Base-by-base conservation (phyloP, 2,113 vertebrate species). In the Cyrtonyx montezumae region DNA sequence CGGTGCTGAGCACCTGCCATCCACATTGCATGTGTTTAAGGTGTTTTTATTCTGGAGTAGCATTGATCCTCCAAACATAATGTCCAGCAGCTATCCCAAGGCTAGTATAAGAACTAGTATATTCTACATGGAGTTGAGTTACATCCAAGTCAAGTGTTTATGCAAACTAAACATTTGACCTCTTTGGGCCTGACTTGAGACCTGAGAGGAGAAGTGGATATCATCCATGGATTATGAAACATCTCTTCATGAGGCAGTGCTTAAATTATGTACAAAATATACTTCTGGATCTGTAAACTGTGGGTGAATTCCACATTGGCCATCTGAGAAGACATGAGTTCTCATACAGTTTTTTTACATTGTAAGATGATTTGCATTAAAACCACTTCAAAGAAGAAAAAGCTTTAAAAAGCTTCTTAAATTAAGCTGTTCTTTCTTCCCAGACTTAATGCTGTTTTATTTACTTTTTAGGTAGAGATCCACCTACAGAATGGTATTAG, bases 1-100 rank as follows among this genome's bases (percentile, higher is more conserved):
- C 0, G 0, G 9, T 42, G 48, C 37, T 58, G 62, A 79, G 16
- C 63, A 66, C 49, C 25, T 19, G 17, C 4, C 40, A 45, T 32
- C 34, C 37, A n/a, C 0, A 0, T 0, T 19, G 1, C 51, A 2
- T 11, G 1, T 21, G 22, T 65, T 88, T 69, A 1, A n/a, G 30
- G 13, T 13, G 21, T 76, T 88, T 91, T 79, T 53, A 16, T n/a
- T 62, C 14, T 23, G 20, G 22, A 25, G 1, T 48, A 23, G 30
- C 15, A 15, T 2, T 20, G 28, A 28, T 68, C n/a, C 14, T 55
- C 37, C 45, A 77, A 85, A 79, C 15, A 22, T 5, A 26, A 0
- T 0, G 1, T n/a, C 30, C 16, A 40, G 71, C 58, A 79, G 14
- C 58, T 65, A n/a, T 59, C 62, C 55, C 75, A 77, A 55, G 79